Evolutionary conservation across 2,797 vertebrate species (phyloP), one percentile per base, ranked within the genome.

Genomic region (Uromys caudimaculatus): DNA sequence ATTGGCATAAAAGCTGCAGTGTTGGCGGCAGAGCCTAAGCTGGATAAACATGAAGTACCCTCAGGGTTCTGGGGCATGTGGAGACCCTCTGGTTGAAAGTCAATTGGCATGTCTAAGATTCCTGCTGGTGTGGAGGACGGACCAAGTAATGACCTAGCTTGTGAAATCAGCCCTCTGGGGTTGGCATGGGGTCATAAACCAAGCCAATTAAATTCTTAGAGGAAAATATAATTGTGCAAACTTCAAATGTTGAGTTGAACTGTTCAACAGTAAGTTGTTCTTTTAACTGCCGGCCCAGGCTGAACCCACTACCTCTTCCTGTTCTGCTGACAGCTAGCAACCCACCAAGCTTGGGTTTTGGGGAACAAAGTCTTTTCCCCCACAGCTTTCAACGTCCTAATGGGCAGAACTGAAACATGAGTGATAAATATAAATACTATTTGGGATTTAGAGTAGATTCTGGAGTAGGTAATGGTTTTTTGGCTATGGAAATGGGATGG

Each of bases 21-120:
- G 97, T 97, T 97, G 97, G 97, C 97, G 97, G 97, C 95, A 97
- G 17, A 88, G 38, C n/a, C 96, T 97, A 97, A 98, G 96, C 97
- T 97, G 97, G 96, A 95, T 97, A 98, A 98, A 97, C 97, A 98
- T 97, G 93, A 96, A 96, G 97, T 87, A 97, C 96, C 97, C 97
- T 97, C 85, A 90, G 97, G 96, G 96, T 96, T 96, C 93, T 64
- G 32, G 91, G 94, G 92, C 93, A 97, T 96, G 90, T 97, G 97
- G 97, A 96, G 96, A 95, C 91, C 95, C 97, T 97, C 96, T 98
- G 91, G 95, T 97, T 96, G 96, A 92, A 97, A 97, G 95, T 85
- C 93, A 97, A 92, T 82, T 94, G 79, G 93, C 89, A 95, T 83
- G 90, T 97, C 94, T 97, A 91, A 95, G 97, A 97, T 95, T 96